Evolutionary conservation across 2,888 invertebrate species (phyloP), one percentile per base, ranked within the genome.

Genomic region (Eupithecia vulgata): DNA sequence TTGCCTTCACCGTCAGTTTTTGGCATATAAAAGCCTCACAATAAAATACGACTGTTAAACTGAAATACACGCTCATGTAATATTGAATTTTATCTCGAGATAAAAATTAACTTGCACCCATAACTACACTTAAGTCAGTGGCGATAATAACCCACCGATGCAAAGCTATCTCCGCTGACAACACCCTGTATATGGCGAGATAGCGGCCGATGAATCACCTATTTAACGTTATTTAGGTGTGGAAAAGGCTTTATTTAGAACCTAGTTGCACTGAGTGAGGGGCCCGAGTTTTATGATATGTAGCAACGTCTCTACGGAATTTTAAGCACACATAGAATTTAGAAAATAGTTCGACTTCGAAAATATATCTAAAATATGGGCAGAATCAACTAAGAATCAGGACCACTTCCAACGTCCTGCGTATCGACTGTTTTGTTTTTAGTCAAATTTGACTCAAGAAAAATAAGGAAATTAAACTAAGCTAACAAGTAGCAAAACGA

Each of bases 171-270:
- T 81, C 74, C 73, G 79, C 81, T 79, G 78, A 78, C 78, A 78
- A 82, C 82, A 82, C 79, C 79, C 79, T 80, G 81, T 85, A 82
- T 79, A 82, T 74, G 79, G 83, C 81, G 80, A 83, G 72, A 83
- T 84, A 84, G 82, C 79, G 78, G 76, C 69, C 68, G 42, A 81
- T 83, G 81, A 81, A 85, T 85, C 76, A 80, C 79, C 81, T 83
- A 83, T 85, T 85, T 85, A 83, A 80, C 75, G 84, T 85, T 83
- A 84, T 85, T 85, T 84, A 85, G 80, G 78, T 83, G 81, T 81
- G 80, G 79, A 81, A 80, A 80, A 70, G 78, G 80, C 78, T 81
- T 79, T 81, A 80, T 80, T 79, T 79, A 75, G 61, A 70, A 52
- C 25, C 42, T 40, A 30, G 35, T 67, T 30, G 67, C 42, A 10